Evolutionary conservation across 2,888 invertebrate species (phyloP).

Genomic region (Leptopilina myrica): DNA sequence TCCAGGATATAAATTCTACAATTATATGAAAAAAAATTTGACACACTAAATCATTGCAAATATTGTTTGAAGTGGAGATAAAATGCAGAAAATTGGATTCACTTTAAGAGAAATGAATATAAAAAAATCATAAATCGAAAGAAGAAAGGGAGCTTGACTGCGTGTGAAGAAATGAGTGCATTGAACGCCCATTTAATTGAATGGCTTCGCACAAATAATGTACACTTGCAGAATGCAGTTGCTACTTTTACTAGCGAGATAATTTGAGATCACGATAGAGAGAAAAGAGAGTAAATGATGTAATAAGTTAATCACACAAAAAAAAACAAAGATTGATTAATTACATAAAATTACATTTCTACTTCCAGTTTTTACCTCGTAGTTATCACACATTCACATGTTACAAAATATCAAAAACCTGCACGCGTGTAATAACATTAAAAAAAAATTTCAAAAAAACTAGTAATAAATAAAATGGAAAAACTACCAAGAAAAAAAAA

Average conservation of each 20-base stretch:
- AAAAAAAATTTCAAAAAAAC: too few relatives aligned
- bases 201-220: conserved; percentile 6
- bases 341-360: neutral
- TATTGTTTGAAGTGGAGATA: neutral
- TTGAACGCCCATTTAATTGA: conserved; percentile 19
- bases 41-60: neutral
- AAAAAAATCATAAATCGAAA: neutral
- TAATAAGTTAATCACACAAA: neutral
- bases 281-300: conserved; percentile 21
- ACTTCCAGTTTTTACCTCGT: neutral
- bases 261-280: conserved; percentile 12
- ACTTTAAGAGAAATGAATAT: conserved; percentile 10
- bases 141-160: conserved; percentile 16
- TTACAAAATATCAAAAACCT: too few relatives aligned
- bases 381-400: too few relatives aligned
- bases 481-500: too few relatives aligned
- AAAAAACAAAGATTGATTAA: neutral
- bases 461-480: too few relatives aligned
- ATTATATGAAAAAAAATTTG: too few relatives aligned
- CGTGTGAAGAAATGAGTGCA: conserved; percentile 13
- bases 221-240: neutral
- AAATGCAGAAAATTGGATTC: neutral
- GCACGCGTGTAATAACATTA: too few relatives aligned
- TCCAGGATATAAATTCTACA: too few relatives aligned
- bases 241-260: conserved; percentile 4